A percentile compares a stretch with the other conserved stretches of the same genome.
Conservation (phyloP, 2,888 invertebrate genomes). For the Phortica magna region DNA sequence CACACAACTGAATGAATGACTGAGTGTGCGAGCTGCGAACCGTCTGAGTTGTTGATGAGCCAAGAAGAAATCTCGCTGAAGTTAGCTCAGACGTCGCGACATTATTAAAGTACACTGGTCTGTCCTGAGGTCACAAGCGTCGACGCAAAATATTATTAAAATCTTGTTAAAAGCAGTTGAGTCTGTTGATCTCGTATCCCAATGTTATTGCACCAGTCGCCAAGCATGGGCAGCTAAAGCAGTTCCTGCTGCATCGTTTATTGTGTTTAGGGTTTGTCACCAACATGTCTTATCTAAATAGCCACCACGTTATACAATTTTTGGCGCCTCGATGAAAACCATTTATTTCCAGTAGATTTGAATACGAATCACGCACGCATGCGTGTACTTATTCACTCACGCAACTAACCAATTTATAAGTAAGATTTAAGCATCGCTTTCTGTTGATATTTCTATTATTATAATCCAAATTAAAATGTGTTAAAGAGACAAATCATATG, state of each 20-base stretch:
- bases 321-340: slow-evolving; percentile 60
- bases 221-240: background rate
- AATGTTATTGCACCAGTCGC: background rate
- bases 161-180: background rate
- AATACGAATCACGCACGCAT: background rate
- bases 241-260: slow-evolving; percentile 15
- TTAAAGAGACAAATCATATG: slow-evolving; percentile 76
- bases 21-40: slow-evolving; percentile 46
- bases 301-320: slow-evolving; percentile 67
- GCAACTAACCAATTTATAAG: background rate
- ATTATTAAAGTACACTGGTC: background rate
- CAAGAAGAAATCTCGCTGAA: background rate
- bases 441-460: no score
- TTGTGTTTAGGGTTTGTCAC: slow-evolving; percentile 44
- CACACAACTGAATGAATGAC: slow-evolving; percentile 22
- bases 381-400: background rate
- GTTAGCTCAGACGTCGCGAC: background rate
- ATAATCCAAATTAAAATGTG: slow-evolving; percentile 53
- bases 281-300: slow-evolving; percentile 64
- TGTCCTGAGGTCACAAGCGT: background rate
- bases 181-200: background rate
- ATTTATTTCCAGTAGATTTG: background rate
- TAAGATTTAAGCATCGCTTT: background rate
- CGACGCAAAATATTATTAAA: slow-evolving; percentile 19
- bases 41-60: slow-evolving; percentile 43